phyloP scores from a whole-genome alignment of 2,888 invertebrate species.

The Aporophyla nigra region DNA sequence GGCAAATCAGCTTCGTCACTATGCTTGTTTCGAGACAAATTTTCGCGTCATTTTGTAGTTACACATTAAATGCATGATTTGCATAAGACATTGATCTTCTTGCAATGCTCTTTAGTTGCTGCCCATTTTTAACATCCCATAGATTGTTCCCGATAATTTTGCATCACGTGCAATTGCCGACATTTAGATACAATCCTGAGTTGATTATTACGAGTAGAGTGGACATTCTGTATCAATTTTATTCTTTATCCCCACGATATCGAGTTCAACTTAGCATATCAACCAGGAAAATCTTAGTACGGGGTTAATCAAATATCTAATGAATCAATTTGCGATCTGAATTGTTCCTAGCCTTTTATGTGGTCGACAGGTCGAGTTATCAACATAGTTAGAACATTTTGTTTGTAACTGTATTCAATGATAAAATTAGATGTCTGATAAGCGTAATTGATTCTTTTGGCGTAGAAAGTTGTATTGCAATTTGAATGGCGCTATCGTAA shows the following conservation, averaged over 20 bases:
- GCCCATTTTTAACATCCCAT: not conserved
- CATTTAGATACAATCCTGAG: not conserved
- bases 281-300: slow-evolving; percentile 76
- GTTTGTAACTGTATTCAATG: slow-evolving; percentile 55
- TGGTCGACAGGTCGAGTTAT: slow-evolving; percentile 45
- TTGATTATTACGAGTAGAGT: slow-evolving; percentile 3
- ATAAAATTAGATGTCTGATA: slow-evolving; percentile 55
- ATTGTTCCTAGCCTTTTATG: slow-evolving; percentile 68
- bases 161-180: slow-evolving; percentile 1
- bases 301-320: slow-evolving; percentile 86
- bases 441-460: slow-evolving; percentile 59
- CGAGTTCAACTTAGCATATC: slow-evolving; percentile 85
- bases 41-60: not conserved
- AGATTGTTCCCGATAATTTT: slow-evolving; percentile 12
- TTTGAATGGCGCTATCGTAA: slow-evolving; percentile 44
- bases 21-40: not conserved
- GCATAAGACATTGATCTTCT: not conserved
- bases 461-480: slow-evolving; percentile 41
- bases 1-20: too few relatives aligned
- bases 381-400: slow-evolving; percentile 51
- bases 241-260: slow-evolving; percentile 78
- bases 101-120: not conserved
- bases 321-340: slow-evolving; percentile 84
- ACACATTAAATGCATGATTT: not conserved
- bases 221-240: slow-evolving; percentile 31